A percentile compares a stretch with the other conserved stretches of the same genome.
phyloP scores from a whole-genome alignment of 2,888 invertebrate species.

The Apodemia mormo region DNA sequence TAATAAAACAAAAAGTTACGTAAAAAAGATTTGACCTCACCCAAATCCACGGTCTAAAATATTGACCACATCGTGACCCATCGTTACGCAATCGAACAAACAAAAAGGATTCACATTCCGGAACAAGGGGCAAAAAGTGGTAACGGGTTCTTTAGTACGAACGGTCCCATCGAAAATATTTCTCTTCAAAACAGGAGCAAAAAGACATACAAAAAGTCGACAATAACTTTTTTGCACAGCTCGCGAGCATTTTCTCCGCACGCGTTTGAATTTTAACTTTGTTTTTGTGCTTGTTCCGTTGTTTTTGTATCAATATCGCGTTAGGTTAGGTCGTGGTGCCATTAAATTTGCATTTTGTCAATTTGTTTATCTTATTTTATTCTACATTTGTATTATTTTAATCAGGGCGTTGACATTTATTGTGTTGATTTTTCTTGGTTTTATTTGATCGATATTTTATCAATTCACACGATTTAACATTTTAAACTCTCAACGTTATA shows the following conservation, averaged over 20 bases:
- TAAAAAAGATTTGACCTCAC: constrained; percentile 26
- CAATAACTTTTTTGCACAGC: constrained; percentile 73
- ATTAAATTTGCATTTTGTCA: constrained; percentile 35
- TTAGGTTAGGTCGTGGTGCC: constrained; percentile 61
- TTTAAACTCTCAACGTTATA: too few species aligned
- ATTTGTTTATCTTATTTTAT: constrained; percentile 30
- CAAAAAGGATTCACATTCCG: constrained; percentile 50
- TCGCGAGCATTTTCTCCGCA: constrained; percentile 70
- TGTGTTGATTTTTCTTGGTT: neutral
- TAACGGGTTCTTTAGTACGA: constrained; percentile 67
- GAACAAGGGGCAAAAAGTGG: constrained; percentile 58
- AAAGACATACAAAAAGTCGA: constrained; percentile 63
- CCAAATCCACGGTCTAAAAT: constrained; percentile 28
- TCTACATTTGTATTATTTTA: constrained; percentile 5
- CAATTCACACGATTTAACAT: too few species aligned
- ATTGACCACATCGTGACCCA: constrained; percentile 43
- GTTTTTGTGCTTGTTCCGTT: constrained; percentile 54
- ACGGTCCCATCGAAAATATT: constrained; percentile 54
- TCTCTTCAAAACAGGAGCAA: constrained; percentile 63
- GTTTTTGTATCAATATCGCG: constrained; percentile 49
- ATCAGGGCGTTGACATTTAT: constrained; percentile 7
- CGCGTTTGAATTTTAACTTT: constrained; percentile 68
- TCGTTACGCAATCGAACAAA: constrained; percentile 57
- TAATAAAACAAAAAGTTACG: neutral
- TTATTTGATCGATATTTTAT: neutral